Percentiles rank a stretch among this genome's conserved stretches.
Evolutionary conservation across 2,888 invertebrate species (phyloP).

Genomic region (Hypomecis punctinalis): DNA sequence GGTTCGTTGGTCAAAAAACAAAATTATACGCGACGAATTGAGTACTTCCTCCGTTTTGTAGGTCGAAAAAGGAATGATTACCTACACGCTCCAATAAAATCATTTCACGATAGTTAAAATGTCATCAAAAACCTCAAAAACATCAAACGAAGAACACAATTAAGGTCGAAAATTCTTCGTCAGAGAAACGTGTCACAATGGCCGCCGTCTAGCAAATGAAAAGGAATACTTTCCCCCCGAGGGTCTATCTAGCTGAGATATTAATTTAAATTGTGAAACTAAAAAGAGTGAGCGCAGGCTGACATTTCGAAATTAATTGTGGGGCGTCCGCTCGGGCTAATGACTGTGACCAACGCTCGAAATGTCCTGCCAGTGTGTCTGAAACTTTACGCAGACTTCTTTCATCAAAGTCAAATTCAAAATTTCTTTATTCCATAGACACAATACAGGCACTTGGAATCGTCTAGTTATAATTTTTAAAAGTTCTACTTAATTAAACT

Average conservation of each 20-base stretch:
- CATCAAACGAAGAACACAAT: not conserved
- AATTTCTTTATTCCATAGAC: no score
- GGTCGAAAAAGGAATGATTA: no score
- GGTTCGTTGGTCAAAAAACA: no score
- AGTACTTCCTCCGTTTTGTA: no score
- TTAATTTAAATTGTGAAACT: conserved; percentile 41
- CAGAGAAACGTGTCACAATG: conserved; percentile 11
- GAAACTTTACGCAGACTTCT: conserved; percentile 6
- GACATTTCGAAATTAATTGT: conserved; percentile 39
- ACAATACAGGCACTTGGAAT: no score
- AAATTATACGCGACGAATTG: no score
- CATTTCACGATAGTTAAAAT: no score
- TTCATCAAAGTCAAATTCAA: not conserved
- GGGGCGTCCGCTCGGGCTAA: conserved; percentile 32
- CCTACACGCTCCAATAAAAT: no score
- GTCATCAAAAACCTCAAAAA: not conserved
- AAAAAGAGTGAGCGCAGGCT: conserved; percentile 37
- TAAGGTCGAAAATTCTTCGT: not conserved
- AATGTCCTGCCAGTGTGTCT: conserved; percentile 32
- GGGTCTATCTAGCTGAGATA: conserved; percentile 23
- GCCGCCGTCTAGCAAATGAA: conserved; percentile 10
- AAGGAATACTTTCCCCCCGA: conserved; percentile 8
- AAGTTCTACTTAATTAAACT: no score
- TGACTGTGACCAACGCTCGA: conserved; percentile 35
- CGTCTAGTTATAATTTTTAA: no score